Evolutionary conservation across 2,113 vertebrate species (phyloP), one percentile per base, ranked within the genome.

Genomic region (Micromys minutus): DNA sequence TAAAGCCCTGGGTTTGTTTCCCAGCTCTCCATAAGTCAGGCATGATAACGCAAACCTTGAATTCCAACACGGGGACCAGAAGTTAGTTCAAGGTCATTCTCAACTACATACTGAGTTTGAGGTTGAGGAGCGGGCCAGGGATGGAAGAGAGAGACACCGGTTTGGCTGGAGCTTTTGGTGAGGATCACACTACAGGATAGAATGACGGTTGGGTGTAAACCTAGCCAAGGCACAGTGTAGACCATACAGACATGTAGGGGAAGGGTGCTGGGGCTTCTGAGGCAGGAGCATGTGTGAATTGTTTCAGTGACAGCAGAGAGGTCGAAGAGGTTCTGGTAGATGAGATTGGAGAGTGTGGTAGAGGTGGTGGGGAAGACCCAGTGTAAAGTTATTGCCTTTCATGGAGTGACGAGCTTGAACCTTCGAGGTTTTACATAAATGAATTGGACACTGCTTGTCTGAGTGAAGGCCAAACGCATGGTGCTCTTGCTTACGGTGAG

Each of bases 321-420:
- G 21, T 31, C 31, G 52, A 39, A 47, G 69, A 29, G 5, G 45
- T 50, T 13, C 1, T 7, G 10, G 29, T 69, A 9, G 31, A 31
- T 47, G 9, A 57, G 47, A 71, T 0, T 5, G 61, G 74, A 29
- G 79, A 55, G 36, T 3, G 22, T 55, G 81, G 61, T 6, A 2
- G 9, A 31, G 0, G 59, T 2, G 2, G 10, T 24, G 0, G 57
- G n/a, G 76, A 77, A 0, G 1, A 31, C 22, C 8, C 34, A 10
- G 42, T 81, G 72, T 13, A 47, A 91, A 61, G 83, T 52, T 50
- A 79, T 45, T 22, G 31, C 31, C 31, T 71, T 81, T 57, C 75
- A 75, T 50, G 87, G 69, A 31, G 0, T 19, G 50, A 65, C 6
- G 24, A 52, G 42, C 29, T 47, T 52, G 67, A 90, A 42, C 61